These are phyloP conservation scores for Helleia helle DNA, from an alignment of 2,888 invertebrate genomes.

Conservation along the genomic window DNA sequence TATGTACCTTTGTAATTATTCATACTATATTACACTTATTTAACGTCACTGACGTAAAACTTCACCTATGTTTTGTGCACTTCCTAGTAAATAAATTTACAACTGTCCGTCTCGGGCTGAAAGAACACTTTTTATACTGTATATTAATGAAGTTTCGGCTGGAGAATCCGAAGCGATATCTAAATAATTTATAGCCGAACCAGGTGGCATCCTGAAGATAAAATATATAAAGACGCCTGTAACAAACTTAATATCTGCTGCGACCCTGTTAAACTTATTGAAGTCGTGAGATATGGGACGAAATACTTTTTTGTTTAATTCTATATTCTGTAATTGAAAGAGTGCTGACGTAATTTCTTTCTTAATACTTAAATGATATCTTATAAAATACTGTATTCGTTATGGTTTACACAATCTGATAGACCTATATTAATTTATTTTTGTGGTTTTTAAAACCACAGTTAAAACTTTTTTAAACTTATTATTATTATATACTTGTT, in stretches of 20 bases:
- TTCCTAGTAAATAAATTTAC: slow-evolving; percentile 31
- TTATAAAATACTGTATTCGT: no score
- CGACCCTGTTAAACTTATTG: slow-evolving; percentile 6
- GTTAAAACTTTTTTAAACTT: no score
- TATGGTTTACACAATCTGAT: no score
- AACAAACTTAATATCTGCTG: slow-evolving; percentile 8
- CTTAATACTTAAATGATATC: no score
- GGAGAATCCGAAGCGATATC: slow-evolving; percentile 56
- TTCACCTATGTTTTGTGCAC: slow-evolving; percentile 23
- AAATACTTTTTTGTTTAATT: neutral
- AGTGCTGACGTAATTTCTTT: no score
- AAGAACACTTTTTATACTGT: slow-evolving; percentile 49
- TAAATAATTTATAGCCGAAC: slow-evolving; percentile 58
- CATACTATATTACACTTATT: no score
- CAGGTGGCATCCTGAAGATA: slow-evolving; percentile 52
- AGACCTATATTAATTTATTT: no score
- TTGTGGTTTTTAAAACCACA: no score
- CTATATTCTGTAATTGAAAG: no score
- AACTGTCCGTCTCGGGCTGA: slow-evolving; percentile 27
- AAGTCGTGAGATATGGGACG: slow-evolving; percentile 1
- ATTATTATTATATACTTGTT: no score
- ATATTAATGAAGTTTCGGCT: slow-evolving; percentile 52
- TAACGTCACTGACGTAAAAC: slow-evolving; percentile 20
- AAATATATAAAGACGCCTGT: slow-evolving; percentile 34
- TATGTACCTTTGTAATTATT: no score